These are phyloP conservation scores for Atractosteus spatula DNA, from an alignment of 2,113 vertebrate genomes.

Conservation along the genomic window DNA sequence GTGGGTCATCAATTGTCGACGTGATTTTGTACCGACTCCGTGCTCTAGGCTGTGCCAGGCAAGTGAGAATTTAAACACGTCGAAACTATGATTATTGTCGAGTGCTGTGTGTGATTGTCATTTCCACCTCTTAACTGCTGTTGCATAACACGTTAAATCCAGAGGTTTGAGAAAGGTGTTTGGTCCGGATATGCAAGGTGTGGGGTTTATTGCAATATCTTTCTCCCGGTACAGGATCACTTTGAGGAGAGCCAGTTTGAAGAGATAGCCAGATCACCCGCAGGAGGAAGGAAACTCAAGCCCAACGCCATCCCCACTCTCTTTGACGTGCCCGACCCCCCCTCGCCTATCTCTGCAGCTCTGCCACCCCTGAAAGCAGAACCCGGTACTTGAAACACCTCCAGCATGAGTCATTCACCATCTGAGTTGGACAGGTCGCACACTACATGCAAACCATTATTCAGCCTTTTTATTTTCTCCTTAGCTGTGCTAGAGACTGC, in stretches of 20 bases:
- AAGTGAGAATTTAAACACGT: conserved; percentile 18
- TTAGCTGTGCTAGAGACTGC: no score
- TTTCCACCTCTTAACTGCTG: no score
- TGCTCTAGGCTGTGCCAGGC: conserved; percentile 73
- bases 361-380: conserved; percentile 59
- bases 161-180: no score
- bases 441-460: no score
- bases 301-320: conserved; percentile 73
- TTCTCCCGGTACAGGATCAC: conserved; percentile 56
- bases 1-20: conserved; percentile 70
- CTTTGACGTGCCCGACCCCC: conserved; percentile 60
- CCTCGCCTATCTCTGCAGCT: conserved; percentile 54
- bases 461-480: no score
- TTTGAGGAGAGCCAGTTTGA: conserved; percentile 75
- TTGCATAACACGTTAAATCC: not conserved
- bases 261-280: conserved; percentile 68
- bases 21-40: conserved; percentile 70
- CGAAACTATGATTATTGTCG: no score
- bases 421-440: no score
- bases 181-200: not conserved
- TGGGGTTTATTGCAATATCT: not conserved
- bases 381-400: conserved; percentile 46
- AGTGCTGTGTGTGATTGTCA: no score
- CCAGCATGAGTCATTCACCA: not conserved
- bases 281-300: conserved; percentile 70